Evolutionary conservation across 2,888 invertebrate genomes (phyloP), one percentile per base, ranked within the genome.

Genomic region (Anodontia alba): DNA sequence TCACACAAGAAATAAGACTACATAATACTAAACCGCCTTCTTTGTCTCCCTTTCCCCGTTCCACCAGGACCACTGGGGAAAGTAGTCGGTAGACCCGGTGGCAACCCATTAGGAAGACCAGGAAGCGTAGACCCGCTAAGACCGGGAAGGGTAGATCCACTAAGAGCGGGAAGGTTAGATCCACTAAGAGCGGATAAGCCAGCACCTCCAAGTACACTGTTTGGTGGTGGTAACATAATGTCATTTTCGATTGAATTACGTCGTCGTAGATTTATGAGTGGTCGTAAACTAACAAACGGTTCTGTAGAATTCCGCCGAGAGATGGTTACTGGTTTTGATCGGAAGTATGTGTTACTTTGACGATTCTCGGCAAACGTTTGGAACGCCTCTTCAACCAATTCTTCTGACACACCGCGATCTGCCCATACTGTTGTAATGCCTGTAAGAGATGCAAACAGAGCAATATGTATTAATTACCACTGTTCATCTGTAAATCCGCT

Each of bases 361-460:
- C 85, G 84, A 67, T 89, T 89, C 54, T 87, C 83, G 0, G 84
- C 82, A 72, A 86, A 89, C 12, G 81, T 87, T 42, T 82, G 82
- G 46, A 89, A 86, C 1, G 82, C 89, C 36, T 89, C 87, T 17
- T 89, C 89, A 62, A 89, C 73, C 8, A 89, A 74, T 76, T 89
- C 89, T 36, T 89, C 89, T 0, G 89, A 87, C 17, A 87, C 89
- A 5, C 89, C 89, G 69, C 87, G 74, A 68, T 87, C 86, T 29
- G 87, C 89, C 82, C 84, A 83, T 26, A 83, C 84, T 78, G 87
- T 87, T 23, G 87, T 89, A 15, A 89, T 83, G 10, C 89, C 89
- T 89, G 73, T n/a, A 20, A 68, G 62, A 54, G n/a, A n/a, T n/a
- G n/a, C n/a, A n/a, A n/a, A n/a, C n/a, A n/a, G n/a, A n/a, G n/a